Base-by-base conservation (phyloP, 2,113 vertebrate species). In the pig (Sus scrofa) region DNA sequence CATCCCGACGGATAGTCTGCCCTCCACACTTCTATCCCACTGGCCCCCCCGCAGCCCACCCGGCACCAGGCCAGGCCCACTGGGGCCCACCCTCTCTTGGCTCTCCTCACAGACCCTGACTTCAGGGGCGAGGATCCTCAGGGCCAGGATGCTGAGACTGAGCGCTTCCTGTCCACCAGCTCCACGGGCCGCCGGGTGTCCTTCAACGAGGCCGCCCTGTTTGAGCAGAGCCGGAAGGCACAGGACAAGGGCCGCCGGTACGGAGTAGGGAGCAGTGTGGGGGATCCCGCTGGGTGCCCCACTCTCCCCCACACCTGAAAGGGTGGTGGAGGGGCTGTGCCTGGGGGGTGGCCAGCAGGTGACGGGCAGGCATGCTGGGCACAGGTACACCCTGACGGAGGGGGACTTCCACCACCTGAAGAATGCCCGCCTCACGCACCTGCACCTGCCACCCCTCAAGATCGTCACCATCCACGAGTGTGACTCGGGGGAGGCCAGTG, bases 361-460 rank as follows among this genome's bases (percentile, higher is more conserved):
- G 0, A 88, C 19, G 0, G 14, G 52, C 3, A 0, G 0, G 34
- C 0, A 0, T 6, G 37, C 44, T 16, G 78, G 18, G 4, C 0
- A 0, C 98, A 99, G 99, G 99, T 99, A 99, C 98, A 99, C 99
- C 1, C 98, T 99, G 98, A 99, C 99, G 0, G 99, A 99, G 93
- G 99, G 99, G 0, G 99, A 99, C 84, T 99, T 99, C 96, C 99
- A 99, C 97, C 99, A 99, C 98, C 98, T 99, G 96, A 99, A 99
- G 98, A 99, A 99, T 0, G 99, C 99, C 3, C 99, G 99, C 37
- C 99, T 99, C 97, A 99, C 99, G 3, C 99, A 99, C 98, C 99
- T 99, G 92, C 99, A 99, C 98, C 98, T 99, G 52, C 99, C 99
- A 0, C 98, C 99, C 0, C 99, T 99, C 89, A 99, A 99, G 98